A percentile compares a stretch with the other conserved stretches of the same genome.
These are phyloP conservation scores for Valencia hispanica DNA, from an alignment of 2,797 vertebrate genomes.

Conservation along the genomic window DNA sequence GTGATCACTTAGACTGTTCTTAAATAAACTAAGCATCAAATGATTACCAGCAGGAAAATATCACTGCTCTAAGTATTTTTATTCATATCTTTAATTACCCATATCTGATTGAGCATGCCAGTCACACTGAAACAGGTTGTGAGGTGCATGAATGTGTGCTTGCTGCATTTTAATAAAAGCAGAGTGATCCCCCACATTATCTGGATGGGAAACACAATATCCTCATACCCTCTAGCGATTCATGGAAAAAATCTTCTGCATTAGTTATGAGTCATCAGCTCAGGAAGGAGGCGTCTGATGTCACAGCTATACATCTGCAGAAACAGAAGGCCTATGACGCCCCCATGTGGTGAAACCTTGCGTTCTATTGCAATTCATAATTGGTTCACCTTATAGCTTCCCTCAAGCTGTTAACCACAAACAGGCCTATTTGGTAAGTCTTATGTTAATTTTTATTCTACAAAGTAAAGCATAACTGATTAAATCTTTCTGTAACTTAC, in stretches of 20 bases:
- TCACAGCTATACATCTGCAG: slow-evolving; percentile 31
- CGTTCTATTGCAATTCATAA: slow-evolving; percentile 47
- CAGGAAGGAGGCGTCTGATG: slow-evolving; percentile 45
- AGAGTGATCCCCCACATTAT: slow-evolving; percentile 37
- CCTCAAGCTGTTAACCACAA: slow-evolving; percentile 24
- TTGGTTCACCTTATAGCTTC: slow-evolving; percentile 43
- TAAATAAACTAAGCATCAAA: neutral
- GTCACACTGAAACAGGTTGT: slow-evolving; percentile 12
- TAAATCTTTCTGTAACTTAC: neutral
- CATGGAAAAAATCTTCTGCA: slow-evolving; percentile 47
- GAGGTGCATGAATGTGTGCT: neutral
- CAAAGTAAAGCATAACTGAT: neutral
- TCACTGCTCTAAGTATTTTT: slow-evolving; percentile 6
- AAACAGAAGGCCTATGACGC: slow-evolving; percentile 38
- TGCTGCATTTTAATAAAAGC: slow-evolving; percentile 33
- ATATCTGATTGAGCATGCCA: slow-evolving; percentile 1
- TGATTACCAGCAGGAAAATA: slow-evolving; percentile 6
- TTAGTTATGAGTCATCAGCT: slow-evolving; percentile 72
- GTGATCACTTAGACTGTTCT: neutral
- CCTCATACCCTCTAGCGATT: slow-evolving; percentile 74
- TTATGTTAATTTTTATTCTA: slow-evolving; percentile 1
- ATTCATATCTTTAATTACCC: slow-evolving; percentile 1
- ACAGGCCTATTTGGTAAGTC: slow-evolving; percentile 1
- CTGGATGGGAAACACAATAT: slow-evolving; percentile 65
- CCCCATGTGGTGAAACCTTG: slow-evolving; percentile 59